Base-by-base conservation (phyloP, 2,888 invertebrate species). In the Yponomeuta plumbellus region DNA sequence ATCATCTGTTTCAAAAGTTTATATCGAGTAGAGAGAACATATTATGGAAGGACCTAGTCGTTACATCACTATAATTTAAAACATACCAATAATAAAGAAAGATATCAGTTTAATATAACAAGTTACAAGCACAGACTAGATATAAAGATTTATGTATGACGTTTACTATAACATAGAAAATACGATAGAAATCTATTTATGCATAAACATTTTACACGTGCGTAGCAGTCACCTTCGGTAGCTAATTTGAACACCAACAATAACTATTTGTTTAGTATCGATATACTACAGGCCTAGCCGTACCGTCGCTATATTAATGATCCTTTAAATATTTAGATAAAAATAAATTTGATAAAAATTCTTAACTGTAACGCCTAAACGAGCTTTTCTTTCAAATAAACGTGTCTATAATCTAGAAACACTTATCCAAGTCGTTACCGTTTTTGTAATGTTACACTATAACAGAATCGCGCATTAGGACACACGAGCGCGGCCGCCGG, bases 41-140 rank as follows among this genome's bases (percentile, higher is more conserved):
- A 79, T 75, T 80, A 74, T 73, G 79, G 80, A 86, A 83, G 82
- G 79, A 79, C 74, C 11, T 44, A 44, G 11, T 76, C 72, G 74
- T 77, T 73, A 74, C 75, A 76, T 78, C 73, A 79, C 76, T 71
- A 73, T 70, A 71, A 77, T 74, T 73, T 71, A 68, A 34, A 23
- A 76, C 75, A 77, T 75, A 44, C 10, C 11, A 44, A 69, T 69
- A 70, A 75, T 73, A 76, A 72, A 76, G 71, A 73, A 76, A 75
- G 73, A 76, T 77, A 79, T 75, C 76, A 74, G 6, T 34, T 13
- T 17, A 26, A 34, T n/a, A 80, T 75, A 81, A 82, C 78, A 80
- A 84, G 80, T 81, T 75, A 79, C 76, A 76, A 81, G 82, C 79
- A 77, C 77, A 88, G 88, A 88, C 87, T 88, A 88, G 88, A 65